Conservation (phyloP, 2,113 vertebrate genomes). For the Trogon surrucura region DNA sequence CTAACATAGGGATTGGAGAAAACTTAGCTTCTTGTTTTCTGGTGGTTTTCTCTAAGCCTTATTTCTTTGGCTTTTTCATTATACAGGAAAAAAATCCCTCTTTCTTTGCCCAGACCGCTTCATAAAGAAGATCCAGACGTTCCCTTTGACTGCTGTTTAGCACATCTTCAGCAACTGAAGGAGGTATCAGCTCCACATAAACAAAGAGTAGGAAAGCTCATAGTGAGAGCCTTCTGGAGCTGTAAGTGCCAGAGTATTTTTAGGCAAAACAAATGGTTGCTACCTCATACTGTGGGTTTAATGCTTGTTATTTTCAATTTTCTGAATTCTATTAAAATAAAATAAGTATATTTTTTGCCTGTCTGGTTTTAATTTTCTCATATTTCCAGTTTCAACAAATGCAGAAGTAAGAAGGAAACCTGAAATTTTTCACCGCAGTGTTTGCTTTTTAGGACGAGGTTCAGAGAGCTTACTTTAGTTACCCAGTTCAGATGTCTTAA, state of each 20-base stretch:
- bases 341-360: not conserved
- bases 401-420: not conserved
- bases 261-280: not conserved
- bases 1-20: not conserved
- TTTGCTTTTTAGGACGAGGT: not conserved
- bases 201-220: not conserved
- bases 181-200: not conserved
- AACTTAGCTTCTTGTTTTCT: not conserved
- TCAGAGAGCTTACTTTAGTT: not conserved
- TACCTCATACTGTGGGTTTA: not conserved
- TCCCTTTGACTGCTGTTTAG: not conserved
- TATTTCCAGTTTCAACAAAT: not conserved
- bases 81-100: not conserved
- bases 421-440: not conserved
- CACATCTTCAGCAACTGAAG: not conserved
- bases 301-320: not conserved
- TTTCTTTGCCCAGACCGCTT: not conserved
- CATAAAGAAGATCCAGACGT: not conserved
- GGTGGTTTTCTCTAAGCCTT: not conserved
- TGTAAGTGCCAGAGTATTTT: not conserved
- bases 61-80: not conserved
- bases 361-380: not conserved
- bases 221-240: not conserved
- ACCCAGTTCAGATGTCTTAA: not conserved
- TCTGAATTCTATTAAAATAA: not conserved